A percentile compares a stretch with the other conserved stretches of the same genome.
phyloP scores from a whole-genome alignment of 2,797 vertebrate species.

The Ctenosaura bakeri region DNA sequence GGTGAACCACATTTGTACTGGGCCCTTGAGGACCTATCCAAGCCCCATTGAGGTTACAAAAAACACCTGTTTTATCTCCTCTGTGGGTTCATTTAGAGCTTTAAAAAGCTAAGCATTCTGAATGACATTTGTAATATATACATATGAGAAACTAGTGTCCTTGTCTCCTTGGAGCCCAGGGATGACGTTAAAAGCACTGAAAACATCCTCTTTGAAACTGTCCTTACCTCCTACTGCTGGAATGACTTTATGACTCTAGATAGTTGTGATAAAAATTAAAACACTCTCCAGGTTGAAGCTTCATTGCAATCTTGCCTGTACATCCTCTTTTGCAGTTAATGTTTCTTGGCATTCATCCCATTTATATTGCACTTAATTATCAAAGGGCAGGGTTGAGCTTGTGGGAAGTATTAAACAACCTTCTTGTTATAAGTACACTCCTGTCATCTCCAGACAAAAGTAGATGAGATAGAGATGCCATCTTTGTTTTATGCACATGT shows the following conservation, averaged over 20 bases:
- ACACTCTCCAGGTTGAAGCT: not conserved
- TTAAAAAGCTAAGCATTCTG: not conserved
- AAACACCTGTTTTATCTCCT: constrained; percentile 10
- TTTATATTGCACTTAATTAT: constrained; percentile 16
- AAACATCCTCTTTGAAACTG: not conserved
- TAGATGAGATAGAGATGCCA: not conserved
- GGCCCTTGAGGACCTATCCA: not conserved
- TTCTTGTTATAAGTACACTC: not conserved
- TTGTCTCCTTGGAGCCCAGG: not conserved
- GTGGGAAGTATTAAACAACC: not conserved
- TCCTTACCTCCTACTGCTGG: not conserved
- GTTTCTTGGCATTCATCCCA: not conserved
- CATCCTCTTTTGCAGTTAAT: not conserved
- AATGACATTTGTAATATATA: not conserved
- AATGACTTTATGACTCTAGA: not conserved
- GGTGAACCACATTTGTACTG: constrained; percentile 11
- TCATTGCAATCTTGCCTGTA: not conserved
- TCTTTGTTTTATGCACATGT: not conserved
- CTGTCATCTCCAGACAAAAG: not conserved
- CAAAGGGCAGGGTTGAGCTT: not conserved
- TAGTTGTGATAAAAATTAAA: not conserved
- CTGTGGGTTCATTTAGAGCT: not conserved
- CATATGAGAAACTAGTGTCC: not conserved
- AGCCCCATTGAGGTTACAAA: not conserved
- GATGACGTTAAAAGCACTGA: not conserved